Evolutionary conservation across 35 echinoderm and acorn worm species (phyloP), one percentile per base, ranked within the genome.

Genomic region (Lytechinus pictus): DNA sequence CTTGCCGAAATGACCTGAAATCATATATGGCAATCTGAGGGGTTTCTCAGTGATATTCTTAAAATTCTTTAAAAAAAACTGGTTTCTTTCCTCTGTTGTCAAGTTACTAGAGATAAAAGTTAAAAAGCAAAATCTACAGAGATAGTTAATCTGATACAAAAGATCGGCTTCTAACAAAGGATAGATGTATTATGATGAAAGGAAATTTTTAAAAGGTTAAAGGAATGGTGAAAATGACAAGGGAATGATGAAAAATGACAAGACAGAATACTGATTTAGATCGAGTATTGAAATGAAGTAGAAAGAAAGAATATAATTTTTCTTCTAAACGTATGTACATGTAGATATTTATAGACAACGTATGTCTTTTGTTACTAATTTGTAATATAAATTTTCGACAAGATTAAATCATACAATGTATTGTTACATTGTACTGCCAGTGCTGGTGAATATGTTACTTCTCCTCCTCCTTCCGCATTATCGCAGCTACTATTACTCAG

Each of bases 11-110:
- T 79, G 66, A 79, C 66, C 66, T 79, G 66, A 79, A 79, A 79
- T 79, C 66, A 79, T 79, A 79, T 79, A 79, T 79, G 66, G n/a
- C 66, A 79, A 79, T 79, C 66, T 79, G 66, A n/a, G 66, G 66
- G 33, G 9, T 58, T 58, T 58, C 56, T 58, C 5, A 9, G 56
- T 11, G 66, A 79, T 79, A 79, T 79, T 79, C n/a, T 79, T 79
- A n/a, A 79, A n/a, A 79, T 79, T 79, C 66, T 79, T 79, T 24
- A 24, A 0, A 58, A n/a, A 79, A n/a, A 79, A 7, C n/a, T 79
- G 16, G 66, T 24, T 19, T 24, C 66, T 79, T 79, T 79, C 66
- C 66, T 79, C 8, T 79, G 66, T 79, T 79, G 66, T 24, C 66
- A n/a, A 79, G 66, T 79, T 79, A 79, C 66, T 19, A 7, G 21